Conservation (phyloP, 2,113 vertebrate genomes). For the Nansenia antarctica region DNA sequence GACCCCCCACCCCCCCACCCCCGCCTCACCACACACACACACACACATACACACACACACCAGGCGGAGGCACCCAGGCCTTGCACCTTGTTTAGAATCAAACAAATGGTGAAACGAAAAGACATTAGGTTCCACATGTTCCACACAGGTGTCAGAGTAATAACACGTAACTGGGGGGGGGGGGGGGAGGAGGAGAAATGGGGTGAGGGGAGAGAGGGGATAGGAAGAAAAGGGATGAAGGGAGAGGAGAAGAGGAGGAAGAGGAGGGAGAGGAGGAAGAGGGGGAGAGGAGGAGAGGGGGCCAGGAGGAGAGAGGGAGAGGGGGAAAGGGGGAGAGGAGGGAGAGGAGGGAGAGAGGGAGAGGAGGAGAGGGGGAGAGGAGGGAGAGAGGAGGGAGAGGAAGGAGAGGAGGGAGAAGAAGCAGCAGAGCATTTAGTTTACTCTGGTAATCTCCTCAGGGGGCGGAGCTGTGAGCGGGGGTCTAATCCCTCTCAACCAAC, state of each 20-base stretch:
- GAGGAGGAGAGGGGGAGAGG: constrained; percentile 1
- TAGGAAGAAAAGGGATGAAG: too few relatives aligned
- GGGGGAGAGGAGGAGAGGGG: neutral
- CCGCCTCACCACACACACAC: too few relatives aligned
- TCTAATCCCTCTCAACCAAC: constrained; percentile 31
- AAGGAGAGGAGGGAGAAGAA: constrained; percentile 1
- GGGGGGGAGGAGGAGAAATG: neutral
- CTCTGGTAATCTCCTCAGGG: constrained; percentile 42
- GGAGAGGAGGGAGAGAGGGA: constrained; percentile 10
- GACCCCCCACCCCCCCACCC: too few relatives aligned
- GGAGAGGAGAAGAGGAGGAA: constrained; percentile 10
- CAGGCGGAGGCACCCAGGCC: constrained; percentile 25
- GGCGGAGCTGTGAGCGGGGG: neutral
- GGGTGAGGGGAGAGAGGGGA: neutral
- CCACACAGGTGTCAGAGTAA: constrained; percentile 70
- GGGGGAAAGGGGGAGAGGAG: neutral
- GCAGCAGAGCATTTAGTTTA: constrained; percentile 48
- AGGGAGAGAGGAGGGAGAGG: constrained; percentile 13
- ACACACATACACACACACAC: too few relatives aligned
- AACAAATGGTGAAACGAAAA: constrained; percentile 71
- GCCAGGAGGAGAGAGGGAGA: neutral
- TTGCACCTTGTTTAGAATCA: constrained; percentile 64
- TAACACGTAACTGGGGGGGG: constrained; percentile 54
- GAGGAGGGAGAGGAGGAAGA: constrained; percentile 11
- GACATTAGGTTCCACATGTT: constrained; percentile 73